Evolutionary conservation across 2,797 vertebrate species (phyloP).

Genomic region (Denticeps clupeoides): DNA sequence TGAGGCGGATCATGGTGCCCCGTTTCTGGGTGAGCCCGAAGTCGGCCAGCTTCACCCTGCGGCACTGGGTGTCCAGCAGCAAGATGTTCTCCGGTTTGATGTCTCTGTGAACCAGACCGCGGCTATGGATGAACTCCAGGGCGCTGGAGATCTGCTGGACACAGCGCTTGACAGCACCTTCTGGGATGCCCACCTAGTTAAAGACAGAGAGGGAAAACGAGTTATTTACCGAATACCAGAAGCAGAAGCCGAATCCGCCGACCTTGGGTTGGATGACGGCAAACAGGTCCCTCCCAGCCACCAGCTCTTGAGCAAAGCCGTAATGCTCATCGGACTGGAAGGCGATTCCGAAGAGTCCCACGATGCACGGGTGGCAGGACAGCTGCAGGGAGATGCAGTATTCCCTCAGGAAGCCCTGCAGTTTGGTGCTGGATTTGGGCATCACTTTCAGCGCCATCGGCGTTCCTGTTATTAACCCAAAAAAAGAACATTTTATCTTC

Average conservation of each 20-base stretch:
- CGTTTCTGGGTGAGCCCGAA: conserved; percentile 70
- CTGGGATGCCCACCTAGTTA: conserved; percentile 61
- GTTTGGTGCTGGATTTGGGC: conserved; percentile 64
- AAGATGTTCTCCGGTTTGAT: conserved; percentile 72
- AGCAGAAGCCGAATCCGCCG: no score
- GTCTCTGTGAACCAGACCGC: conserved; percentile 65
- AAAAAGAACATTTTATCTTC: neutral
- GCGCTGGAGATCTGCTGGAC: conserved; percentile 63
- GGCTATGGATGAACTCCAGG: conserved; percentile 67
- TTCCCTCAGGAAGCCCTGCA: conserved; percentile 66
- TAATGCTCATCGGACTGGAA: conserved; percentile 71
- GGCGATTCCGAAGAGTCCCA: conserved; percentile 66
- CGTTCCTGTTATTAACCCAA: conserved; percentile 46
- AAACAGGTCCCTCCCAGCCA: conserved; percentile 63
- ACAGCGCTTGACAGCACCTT: conserved; percentile 61
- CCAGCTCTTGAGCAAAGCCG: conserved; percentile 68
- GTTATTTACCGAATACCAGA: no score
- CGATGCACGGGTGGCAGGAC: conserved; percentile 67
- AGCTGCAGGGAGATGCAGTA: conserved; percentile 70
- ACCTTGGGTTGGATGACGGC: conserved; percentile 72
- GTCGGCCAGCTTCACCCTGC: conserved; percentile 65
- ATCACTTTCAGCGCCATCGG: conserved; percentile 75
- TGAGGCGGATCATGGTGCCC: conserved; percentile 58
- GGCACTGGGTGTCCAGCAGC: conserved; percentile 60
- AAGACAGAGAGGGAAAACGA: no score